Percentiles rank a stretch among this genome's conserved stretches.
These are phyloP conservation scores for Tiliacea aurago DNA, from an alignment of 2,888 invertebrate species.

Conservation along the genomic window DNA sequence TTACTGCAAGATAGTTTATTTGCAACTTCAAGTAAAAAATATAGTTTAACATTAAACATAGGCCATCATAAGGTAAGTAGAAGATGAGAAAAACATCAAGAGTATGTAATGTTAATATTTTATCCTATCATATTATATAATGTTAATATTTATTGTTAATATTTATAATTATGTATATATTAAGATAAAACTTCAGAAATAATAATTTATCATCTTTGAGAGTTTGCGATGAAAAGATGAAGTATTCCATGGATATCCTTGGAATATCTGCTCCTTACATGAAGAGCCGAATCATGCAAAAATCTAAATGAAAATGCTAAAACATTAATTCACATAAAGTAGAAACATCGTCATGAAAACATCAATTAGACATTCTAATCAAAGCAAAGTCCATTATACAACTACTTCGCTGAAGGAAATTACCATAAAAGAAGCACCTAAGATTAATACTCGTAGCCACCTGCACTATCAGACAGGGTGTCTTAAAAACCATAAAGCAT, in stretches of 20 bases:
- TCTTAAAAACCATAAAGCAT: slow-evolving; percentile 40
- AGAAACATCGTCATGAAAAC: not conserved
- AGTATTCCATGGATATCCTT: not conserved
- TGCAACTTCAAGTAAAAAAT: no score
- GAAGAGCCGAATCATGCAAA: not conserved
- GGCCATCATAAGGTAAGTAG: no score
- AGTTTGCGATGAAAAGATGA: not conserved
- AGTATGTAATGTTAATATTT: slow-evolving; percentile 10
- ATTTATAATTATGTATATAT: no score
- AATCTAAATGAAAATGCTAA: slow-evolving; percentile 1
- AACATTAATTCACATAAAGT: not conserved
- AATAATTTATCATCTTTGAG: not conserved
- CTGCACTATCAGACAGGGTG: slow-evolving; percentile 36
- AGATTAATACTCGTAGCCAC: slow-evolving; percentile 36
- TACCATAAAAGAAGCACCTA: slow-evolving; percentile 38
- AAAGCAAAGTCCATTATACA: slow-evolving; percentile 16
- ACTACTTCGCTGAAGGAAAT: slow-evolving; percentile 17
- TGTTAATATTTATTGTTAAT: no score
- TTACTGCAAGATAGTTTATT: slow-evolving; percentile 30
- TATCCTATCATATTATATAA: no score
- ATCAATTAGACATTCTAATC: not conserved
- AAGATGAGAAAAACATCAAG: not conserved
- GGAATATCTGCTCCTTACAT: not conserved
- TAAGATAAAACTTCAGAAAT: slow-evolving; percentile 22
- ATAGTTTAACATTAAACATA: no score